Base-by-base conservation (phyloP, 2,113 vertebrate genomes). In the Zosterops japonicus region DNA sequence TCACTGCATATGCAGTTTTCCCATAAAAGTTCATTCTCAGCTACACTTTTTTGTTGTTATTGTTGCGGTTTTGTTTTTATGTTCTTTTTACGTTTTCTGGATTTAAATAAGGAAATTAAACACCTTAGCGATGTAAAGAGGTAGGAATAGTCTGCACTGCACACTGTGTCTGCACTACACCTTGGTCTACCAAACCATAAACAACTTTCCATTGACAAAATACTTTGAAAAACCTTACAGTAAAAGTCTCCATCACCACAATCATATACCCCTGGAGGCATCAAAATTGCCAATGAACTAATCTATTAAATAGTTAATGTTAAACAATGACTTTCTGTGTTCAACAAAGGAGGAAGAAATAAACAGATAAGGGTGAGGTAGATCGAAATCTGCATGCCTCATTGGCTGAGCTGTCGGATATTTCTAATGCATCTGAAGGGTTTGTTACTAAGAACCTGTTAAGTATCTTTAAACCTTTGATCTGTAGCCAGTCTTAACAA, bases 381-480 rank as follows among this genome's bases (percentile, higher is more conserved):
- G 97, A 97, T 96, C 89, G 78, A 94, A 97, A 97, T 81, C 84
- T 96, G 80, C 56, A 95, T 72, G 96, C 91, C 94, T 97, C 90
- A 80, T 95, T 94, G 91, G 94, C 93, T 52, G 61, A 96, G 95
- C 96, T 96, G 94, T 93, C 89, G 93, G 95, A 93, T 95, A 97
- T 95, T 97, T 95, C 95, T 97, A 97, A 97, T 95, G 92, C 92
- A 70, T 74, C 83, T 83, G 95, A 94, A 93, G 89, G 93, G 91
- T 96, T 98, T 96, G 97, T 97, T 97, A 89, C 94, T 90, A 91
- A 94, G 97, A 97, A 95, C 95, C 93, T 97, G 91, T 90, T 97
- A 97, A 97, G 96, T 96, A 94, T 96, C 77, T 94, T 93, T 96
- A 97, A 98, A 97, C 95, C 95, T 97, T 98, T 98, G 97, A 98